phyloP scores from a whole-genome alignment of 2,797 vertebrate genomes.

The Emys orbicularis region DNA sequence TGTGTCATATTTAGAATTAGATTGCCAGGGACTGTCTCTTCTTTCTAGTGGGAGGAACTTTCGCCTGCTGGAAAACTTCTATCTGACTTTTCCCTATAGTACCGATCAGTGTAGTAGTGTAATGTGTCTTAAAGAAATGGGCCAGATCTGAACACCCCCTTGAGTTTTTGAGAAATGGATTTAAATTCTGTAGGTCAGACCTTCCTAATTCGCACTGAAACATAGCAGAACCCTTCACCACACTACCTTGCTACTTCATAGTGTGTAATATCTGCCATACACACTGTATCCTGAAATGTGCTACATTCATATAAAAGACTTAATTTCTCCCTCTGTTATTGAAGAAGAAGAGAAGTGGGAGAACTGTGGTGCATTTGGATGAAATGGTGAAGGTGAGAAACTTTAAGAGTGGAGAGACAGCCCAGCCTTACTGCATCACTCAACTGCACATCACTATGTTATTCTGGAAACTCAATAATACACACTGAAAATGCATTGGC shows the following conservation, averaged over 20 bases:
- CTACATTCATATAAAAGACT: neutral
- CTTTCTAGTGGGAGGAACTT: neutral
- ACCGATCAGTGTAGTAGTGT: neutral
- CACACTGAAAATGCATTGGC: neutral
- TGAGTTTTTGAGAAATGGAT: neutral
- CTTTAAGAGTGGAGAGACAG: neutral
- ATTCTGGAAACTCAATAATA: neutral
- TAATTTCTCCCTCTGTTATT: neutral
- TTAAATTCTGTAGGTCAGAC: neutral
- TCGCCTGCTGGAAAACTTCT: neutral
- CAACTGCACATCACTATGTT: neutral
- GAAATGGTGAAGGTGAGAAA: neutral
- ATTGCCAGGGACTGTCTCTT: neutral
- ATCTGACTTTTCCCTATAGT: neutral
- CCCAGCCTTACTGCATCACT: neutral
- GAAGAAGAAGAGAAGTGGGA: neutral
- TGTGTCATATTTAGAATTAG: neutral
- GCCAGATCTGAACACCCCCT: neutral
- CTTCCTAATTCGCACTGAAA: neutral
- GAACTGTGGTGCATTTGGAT: neutral
- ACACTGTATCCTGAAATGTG: neutral
- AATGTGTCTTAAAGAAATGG: neutral
- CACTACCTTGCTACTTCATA: neutral
- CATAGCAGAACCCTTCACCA: neutral
- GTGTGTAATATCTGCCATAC: neutral